These are phyloP conservation scores for Corythornis cristatus DNA, from an alignment of 2,113 vertebrate species.

Conservation along the genomic window DNA sequence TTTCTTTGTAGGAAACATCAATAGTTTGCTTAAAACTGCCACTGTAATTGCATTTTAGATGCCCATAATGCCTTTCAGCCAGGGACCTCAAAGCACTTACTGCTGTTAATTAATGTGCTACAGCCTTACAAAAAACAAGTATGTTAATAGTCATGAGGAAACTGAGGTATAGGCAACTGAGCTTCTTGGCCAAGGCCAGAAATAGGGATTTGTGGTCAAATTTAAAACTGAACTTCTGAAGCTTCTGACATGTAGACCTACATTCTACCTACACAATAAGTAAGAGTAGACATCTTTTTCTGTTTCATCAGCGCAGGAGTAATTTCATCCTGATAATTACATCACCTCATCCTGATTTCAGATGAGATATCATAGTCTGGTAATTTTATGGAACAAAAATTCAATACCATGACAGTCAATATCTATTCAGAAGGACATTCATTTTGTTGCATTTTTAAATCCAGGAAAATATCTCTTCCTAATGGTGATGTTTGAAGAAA, in stretches of 20 bases:
- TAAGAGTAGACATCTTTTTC: background rate
- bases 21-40: conserved; percentile 1
- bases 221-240: background rate
- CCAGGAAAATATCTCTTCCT: background rate
- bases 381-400: conserved; percentile 6
- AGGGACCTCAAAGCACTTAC: background rate
- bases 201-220: background rate
- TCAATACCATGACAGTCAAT: background rate
- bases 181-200: background rate
- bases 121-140: background rate
- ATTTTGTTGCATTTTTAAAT: conserved; percentile 9
- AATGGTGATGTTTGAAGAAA: background rate
- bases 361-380: background rate
- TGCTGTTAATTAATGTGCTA: background rate
- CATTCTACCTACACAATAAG: background rate
- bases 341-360: background rate
- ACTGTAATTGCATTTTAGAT: background rate
- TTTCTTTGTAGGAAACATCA: background rate
- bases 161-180: background rate
- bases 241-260: background rate
- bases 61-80: background rate
- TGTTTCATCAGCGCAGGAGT: background rate
- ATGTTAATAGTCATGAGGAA: background rate
- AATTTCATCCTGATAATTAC: background rate
- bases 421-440: background rate